phyloP scores from a whole-genome alignment of 2,113 vertebrate genomes.

The Conger conger region DNA sequence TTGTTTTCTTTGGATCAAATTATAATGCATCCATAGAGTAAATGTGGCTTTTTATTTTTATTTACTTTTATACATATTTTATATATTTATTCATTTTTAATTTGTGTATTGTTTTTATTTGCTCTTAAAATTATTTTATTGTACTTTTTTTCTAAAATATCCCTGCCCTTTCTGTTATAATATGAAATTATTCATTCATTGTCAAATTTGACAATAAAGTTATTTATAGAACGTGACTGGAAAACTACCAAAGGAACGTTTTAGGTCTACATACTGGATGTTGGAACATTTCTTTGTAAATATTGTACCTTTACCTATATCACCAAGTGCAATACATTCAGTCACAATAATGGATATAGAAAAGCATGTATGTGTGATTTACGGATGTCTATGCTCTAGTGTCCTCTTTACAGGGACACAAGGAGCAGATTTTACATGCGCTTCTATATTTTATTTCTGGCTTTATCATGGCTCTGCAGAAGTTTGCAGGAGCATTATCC shows the following conservation, averaged over 20 bases:
- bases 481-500: neutral
- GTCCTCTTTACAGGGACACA: neutral
- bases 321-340: conserved; percentile 57
- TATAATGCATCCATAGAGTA: neutral
- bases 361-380: neutral
- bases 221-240: conserved; percentile 38
- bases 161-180: neutral
- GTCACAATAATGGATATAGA: conserved; percentile 24
- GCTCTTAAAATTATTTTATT: neutral
- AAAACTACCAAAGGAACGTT: conserved; percentile 60
- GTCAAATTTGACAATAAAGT: neutral
- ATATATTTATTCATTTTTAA: conserved; percentile 25
- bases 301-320: conserved; percentile 20
- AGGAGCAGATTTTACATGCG: neutral
- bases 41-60: conserved; percentile 10
- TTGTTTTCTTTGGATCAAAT: neutral
- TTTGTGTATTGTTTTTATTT: conserved; percentile 34
- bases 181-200: neutral
- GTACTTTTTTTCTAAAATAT: neutral
- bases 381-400: conserved; percentile 21
- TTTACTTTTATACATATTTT: conserved; percentile 51
- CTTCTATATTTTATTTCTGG: neutral
- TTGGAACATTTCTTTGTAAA: conserved; percentile 9
- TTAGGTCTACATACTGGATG: conserved; percentile 3
- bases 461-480: neutral